Percentiles rank a stretch among this genome's conserved stretches.
These are phyloP conservation scores for Sycophila texana DNA, from an alignment of 2,888 invertebrate genomes.

Conservation along the genomic window DNA sequence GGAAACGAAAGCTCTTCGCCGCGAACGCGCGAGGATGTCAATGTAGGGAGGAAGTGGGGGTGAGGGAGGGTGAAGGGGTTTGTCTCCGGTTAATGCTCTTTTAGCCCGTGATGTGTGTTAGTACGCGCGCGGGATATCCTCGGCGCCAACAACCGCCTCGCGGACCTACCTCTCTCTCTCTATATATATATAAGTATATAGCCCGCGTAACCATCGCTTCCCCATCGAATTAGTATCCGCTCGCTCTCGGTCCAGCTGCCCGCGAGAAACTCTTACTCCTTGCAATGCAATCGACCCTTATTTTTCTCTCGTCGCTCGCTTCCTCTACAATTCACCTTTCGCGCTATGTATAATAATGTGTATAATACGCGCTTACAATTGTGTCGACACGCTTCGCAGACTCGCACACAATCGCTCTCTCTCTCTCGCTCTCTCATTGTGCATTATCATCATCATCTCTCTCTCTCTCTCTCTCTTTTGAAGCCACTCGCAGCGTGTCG, in stretches of 20 bases:
- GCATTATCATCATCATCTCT: background rate
- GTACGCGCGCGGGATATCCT: too few relatives aligned
- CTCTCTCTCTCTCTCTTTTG: conserved; percentile 35
- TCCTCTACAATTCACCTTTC: conserved; percentile 29
- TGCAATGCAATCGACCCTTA: background rate
- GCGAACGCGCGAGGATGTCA: too few relatives aligned
- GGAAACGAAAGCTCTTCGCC: too few relatives aligned
- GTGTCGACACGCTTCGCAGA: conserved; percentile 14
- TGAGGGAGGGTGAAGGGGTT: too few relatives aligned
- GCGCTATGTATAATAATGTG: conserved; percentile 50
- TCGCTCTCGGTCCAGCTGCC: too few relatives aligned
- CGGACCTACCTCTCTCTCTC: too few relatives aligned
- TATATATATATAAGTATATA: background rate
- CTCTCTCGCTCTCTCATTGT: conserved; percentile 8
- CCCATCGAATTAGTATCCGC: too few relatives aligned
- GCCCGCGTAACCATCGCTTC: too few relatives aligned
- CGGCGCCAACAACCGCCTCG: too few relatives aligned
- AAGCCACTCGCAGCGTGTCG: conserved; percentile 10
- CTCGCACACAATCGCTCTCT: background rate
- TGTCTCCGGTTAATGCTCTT: too few relatives aligned
- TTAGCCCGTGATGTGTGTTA: too few relatives aligned
- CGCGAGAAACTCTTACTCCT: too few relatives aligned
- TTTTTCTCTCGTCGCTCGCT: conserved; percentile 6
- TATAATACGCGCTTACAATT: conserved; percentile 28
- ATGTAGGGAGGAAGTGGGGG: background rate